Conservation (phyloP, 2,797 vertebrate genomes). For the Ceryle rudis region DNA sequence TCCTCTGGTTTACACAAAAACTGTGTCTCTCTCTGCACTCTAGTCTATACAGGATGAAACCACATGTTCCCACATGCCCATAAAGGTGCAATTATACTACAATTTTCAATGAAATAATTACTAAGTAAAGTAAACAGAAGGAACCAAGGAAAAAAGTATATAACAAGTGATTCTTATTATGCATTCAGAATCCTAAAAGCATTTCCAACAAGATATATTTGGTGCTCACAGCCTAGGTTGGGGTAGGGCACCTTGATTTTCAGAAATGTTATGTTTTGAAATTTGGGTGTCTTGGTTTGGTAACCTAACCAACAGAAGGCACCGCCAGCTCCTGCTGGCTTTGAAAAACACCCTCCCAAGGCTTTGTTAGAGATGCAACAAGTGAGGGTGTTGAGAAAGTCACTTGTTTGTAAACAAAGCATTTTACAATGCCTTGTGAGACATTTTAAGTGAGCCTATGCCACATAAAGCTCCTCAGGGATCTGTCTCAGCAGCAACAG, state of each 20-base stretch:
- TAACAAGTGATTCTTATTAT: background rate
- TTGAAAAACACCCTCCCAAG: background rate
- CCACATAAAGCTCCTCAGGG: conserved; percentile 58
- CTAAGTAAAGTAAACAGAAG: background rate
- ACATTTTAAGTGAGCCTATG: conserved; percentile 56
- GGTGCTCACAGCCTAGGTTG: fast-evolving
- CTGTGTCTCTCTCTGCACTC: background rate
- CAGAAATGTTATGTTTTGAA: background rate
- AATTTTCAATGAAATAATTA: background rate
- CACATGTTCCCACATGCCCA: background rate
- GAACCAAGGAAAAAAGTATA: background rate
- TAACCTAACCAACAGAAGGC: conserved; percentile 12
- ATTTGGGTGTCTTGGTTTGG: background rate
- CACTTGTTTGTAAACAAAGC: conserved; percentile 73
- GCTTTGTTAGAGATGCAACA: conserved; percentile 21
- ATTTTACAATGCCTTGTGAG: conserved; percentile 61
- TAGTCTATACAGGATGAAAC: background rate
- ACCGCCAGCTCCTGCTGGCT: background rate
- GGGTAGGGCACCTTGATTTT: background rate
- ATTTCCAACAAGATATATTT: background rate
- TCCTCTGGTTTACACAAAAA: background rate
- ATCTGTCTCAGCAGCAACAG: conserved; percentile 53
- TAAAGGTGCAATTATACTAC: background rate
- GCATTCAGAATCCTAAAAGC: background rate
- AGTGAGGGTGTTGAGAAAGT: conserved; percentile 40